Evolutionary conservation across 2,888 invertebrate species (phyloP).

Genomic region (Urechis unicinctus): DNA sequence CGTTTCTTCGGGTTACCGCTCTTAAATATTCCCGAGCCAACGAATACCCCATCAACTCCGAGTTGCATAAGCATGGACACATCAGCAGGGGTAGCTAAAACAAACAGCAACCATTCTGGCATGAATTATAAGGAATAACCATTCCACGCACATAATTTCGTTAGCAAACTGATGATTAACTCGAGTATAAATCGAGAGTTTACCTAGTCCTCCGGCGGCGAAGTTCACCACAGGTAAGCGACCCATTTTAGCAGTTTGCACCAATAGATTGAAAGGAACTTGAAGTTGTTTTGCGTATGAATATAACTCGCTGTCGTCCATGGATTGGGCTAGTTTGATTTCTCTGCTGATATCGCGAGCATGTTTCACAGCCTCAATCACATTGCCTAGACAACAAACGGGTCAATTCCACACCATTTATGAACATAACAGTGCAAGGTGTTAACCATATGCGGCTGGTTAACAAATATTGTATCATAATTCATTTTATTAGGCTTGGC

Average conservation of each 20-base stretch:
- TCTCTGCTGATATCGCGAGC: constrained; percentile 36
- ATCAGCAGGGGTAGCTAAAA: constrained; percentile 42
- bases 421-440: too few species aligned
- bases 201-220: constrained; percentile 44
- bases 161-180: too few species aligned
- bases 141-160: too few species aligned
- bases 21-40: constrained; percentile 46
- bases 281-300: constrained; percentile 38
- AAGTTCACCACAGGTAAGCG: constrained; percentile 45
- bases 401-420: too few species aligned
- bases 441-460: too few species aligned
- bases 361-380: constrained; percentile 42
- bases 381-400: constrained; percentile 29
- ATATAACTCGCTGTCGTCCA: constrained; percentile 36
- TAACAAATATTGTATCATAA: too few species aligned
- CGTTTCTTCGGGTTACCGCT: constrained; percentile 33
- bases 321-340: constrained; percentile 30
- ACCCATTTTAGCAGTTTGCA: constrained; percentile 35
- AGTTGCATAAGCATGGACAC: constrained; percentile 46
- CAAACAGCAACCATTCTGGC: neutral
- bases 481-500: too few species aligned
- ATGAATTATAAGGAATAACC: too few species aligned
- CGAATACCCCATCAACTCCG: constrained; percentile 46
- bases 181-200: neutral
- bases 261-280: constrained; percentile 35